phyloP scores from a whole-genome alignment of 1,140 invertebrate genomes.

The Philotrypesis tridentata region DNA sequence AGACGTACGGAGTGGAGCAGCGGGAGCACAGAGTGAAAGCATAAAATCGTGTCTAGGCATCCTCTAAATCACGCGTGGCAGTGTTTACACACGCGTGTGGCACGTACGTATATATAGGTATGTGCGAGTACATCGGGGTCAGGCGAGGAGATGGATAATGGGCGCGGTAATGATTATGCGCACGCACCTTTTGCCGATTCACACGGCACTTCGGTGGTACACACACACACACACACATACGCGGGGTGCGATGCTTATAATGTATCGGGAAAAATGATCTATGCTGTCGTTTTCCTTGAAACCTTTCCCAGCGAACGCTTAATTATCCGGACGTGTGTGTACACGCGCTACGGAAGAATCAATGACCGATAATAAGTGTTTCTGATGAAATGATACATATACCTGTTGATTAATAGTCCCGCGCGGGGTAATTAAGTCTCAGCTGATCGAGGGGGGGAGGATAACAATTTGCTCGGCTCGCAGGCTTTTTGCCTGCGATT shows the following conservation, averaged over 20 bases:
- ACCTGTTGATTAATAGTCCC: neutral
- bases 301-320: neutral
- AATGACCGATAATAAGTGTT: neutral
- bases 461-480: neutral
- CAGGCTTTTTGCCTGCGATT: too few relatives aligned
- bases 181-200: neutral
- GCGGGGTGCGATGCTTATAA: neutral
- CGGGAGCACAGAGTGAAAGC: neutral
- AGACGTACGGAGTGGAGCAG: neutral
- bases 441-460: neutral
- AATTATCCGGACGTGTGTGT: neutral
- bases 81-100: neutral
- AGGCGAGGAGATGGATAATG: neutral
- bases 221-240: too few relatives aligned
- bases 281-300: neutral
- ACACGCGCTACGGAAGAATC: neutral
- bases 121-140: too few relatives aligned
- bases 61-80: neutral
- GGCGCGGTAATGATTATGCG: neutral
- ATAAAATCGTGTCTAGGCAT: neutral
- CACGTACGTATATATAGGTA: too few relatives aligned
- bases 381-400: neutral
- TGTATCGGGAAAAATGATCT: neutral
- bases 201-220: conserved; percentile 1
- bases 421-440: neutral